Evolutionary conservation across 2,888 invertebrate species (phyloP).

Genomic region (Osmoderma eremita): DNA sequence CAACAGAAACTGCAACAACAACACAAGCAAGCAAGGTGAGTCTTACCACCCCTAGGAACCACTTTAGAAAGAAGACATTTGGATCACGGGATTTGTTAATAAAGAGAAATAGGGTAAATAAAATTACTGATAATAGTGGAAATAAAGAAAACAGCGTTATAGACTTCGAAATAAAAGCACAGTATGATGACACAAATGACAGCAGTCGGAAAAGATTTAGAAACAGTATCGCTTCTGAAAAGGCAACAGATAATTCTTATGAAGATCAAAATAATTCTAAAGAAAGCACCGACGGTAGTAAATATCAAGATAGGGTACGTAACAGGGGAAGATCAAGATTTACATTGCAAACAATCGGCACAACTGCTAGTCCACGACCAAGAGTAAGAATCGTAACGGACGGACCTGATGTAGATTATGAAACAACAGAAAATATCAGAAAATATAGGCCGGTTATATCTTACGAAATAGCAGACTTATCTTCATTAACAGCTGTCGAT

Average conservation of each 20-base stretch:
- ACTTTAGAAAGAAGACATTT: constrained; percentile 32
- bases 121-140: constrained; percentile 37
- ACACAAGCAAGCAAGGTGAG: constrained; percentile 48
- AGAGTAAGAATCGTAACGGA: constrained; percentile 48
- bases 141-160: constrained; percentile 40
- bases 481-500: constrained; percentile 68
- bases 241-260: constrained; percentile 2
- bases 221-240: constrained; percentile 19
- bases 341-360: constrained; percentile 44
- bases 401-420: constrained; percentile 52
- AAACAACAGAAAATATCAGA: constrained; percentile 51
- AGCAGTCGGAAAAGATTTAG: constrained; percentile 34
- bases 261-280: constrained; percentile 10
- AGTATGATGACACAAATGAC: constrained; percentile 28
- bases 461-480: constrained; percentile 64
- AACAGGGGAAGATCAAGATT: constrained; percentile 53
- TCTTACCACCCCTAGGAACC: constrained; percentile 46
- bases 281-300: constrained; percentile 49
- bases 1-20: constrained; percentile 22
- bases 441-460: constrained; percentile 58
- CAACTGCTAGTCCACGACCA: constrained; percentile 43
- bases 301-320: constrained; percentile 44
- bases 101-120: constrained; percentile 19
- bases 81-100: constrained; percentile 29
- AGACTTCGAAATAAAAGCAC: constrained; percentile 40